Evolutionary conservation across 2,797 vertebrate genomes (phyloP), one percentile per base, ranked within the genome.

Genomic region (Pseudopleuronectes americanus): DNA sequence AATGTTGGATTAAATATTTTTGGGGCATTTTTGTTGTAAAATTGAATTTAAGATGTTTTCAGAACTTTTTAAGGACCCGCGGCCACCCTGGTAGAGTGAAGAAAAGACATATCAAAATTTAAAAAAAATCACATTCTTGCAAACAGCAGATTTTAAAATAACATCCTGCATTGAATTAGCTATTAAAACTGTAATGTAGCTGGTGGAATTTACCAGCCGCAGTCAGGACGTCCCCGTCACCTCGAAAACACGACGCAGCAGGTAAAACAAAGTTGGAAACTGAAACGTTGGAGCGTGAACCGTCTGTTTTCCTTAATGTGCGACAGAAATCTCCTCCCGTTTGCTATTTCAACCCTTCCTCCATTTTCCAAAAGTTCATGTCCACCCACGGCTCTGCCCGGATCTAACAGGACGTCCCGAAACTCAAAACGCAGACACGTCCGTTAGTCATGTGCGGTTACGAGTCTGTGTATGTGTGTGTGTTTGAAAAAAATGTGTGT

Each of bases 311-410:
- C 23, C 23, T 48, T 21, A 3, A n/a, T n/a, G 53, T 24, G 16
- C 33, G 8, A 66, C 51, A 59, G 10, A 74, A 57, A 45, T 16
- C 70, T 63, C 33, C 57, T 73, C 12, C 61, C 1, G 28, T 31
- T 66, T 49, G 74, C 79, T 81, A 71, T 82, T 84, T 65, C 36
- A 64, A 69, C 47, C 55, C 21, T 76, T 81, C 49, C 64, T 86
- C 77, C 53, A 38, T 73, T 72, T 57, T 60, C 68, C 51, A 57
- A 54, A 65, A 17, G 24, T 66, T 52, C 41, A 45, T 1, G 38
- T 64, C 65, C 51, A 51, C 48, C 28, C 74, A 33, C 52, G 33
- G 57, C 49, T 38, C 31, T 0, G n/a, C 22, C 65, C 21, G 1
- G 17, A 55, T 33, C 51, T 5, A 67, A 81, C 68, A 36, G 82